These are phyloP conservation scores for Diabrotica undecimpunctata DNA, from an alignment of 1,140 invertebrate genomes.

Conservation along the genomic window DNA sequence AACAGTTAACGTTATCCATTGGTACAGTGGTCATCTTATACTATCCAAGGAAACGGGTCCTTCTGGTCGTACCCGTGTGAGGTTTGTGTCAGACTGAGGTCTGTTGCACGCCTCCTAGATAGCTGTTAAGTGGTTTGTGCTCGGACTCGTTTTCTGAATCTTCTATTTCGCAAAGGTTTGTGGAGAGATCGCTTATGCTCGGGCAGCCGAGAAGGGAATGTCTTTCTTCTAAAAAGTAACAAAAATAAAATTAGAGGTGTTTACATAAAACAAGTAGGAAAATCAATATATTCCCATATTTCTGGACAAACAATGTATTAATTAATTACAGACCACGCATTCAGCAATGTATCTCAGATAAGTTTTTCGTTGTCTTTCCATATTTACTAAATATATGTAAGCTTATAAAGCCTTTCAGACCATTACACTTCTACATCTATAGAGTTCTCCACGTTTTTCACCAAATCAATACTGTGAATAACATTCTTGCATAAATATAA, in stretches of 20 bases:
- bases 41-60: constrained; percentile 37
- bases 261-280: too few species aligned
- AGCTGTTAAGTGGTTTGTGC: constrained; percentile 54
- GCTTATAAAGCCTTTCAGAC: too few species aligned
- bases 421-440: too few species aligned
- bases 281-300: too few species aligned
- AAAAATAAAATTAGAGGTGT: not conserved
- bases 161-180: constrained; percentile 88
- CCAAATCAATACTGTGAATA: too few species aligned
- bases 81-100: constrained; percentile 56
- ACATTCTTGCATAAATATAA: too few species aligned
- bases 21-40: constrained; percentile 31
- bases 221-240: constrained; percentile 59
- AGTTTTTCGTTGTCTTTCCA: too few species aligned
- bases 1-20: constrained; percentile 22
- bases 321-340: too few species aligned
- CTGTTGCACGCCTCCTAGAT: constrained; percentile 53
- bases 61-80: constrained; percentile 25
- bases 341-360: too few species aligned
- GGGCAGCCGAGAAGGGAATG: constrained; percentile 70
- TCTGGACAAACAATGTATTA: too few species aligned
- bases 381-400: too few species aligned
- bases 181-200: constrained; percentile 80
- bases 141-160: constrained; percentile 76
- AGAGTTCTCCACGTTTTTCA: too few species aligned